phyloP scores from a whole-genome alignment of 2,797 vertebrate species.

The Synanceia verrucosa region DNA sequence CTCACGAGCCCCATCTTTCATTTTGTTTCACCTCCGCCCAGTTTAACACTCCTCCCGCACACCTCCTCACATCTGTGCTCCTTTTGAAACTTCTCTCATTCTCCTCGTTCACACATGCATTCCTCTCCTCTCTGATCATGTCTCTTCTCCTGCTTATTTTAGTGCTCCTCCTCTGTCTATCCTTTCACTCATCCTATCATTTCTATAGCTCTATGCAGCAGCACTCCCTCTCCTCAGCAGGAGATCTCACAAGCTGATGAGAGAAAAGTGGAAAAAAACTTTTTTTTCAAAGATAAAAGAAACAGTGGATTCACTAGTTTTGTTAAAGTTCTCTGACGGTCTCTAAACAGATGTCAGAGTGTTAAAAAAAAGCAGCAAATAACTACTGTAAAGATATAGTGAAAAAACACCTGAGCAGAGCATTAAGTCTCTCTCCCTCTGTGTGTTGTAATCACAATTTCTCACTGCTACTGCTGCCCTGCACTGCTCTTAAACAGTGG shows the following conservation, averaged over 20 bases:
- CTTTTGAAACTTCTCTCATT: neutral
- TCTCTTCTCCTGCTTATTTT: neutral
- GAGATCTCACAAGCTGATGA: constrained; percentile 5
- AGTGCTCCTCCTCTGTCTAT: neutral
- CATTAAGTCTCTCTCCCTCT: neutral
- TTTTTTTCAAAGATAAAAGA: constrained; percentile 7
- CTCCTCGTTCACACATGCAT: neutral
- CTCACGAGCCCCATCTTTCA: neutral
- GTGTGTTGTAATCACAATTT: neutral
- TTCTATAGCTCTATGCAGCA: neutral
- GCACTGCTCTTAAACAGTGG: no score
- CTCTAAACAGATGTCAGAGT: neutral
- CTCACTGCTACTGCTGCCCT: neutral
- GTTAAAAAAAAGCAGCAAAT: neutral
- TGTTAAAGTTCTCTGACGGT: constrained; percentile 25
- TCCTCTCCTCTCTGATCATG: constrained; percentile 4
- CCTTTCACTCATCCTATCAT: constrained; percentile 9
- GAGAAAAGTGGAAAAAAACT: constrained; percentile 6
- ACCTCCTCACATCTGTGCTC: neutral
- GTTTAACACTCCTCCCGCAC: neutral
- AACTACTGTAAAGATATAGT: neutral
- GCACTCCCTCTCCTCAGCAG: constrained; percentile 18
- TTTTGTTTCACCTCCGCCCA: neutral
- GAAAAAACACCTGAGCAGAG: neutral
- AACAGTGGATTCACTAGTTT: neutral